phyloP scores from a whole-genome alignment of 2,113 vertebrate genomes.

The Oplegnathus fasciatus region DNA sequence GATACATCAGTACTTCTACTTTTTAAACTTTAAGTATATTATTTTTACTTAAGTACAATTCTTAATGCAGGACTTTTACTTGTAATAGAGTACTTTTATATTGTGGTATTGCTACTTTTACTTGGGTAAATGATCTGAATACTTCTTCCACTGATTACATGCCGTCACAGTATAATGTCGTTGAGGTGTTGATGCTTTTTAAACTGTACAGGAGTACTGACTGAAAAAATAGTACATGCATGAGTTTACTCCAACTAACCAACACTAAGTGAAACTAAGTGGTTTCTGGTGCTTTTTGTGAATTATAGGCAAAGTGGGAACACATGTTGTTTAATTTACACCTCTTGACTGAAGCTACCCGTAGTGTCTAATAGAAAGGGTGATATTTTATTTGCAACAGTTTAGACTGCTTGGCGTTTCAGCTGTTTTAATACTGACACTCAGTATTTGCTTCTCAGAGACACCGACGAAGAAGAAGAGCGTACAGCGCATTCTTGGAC shows the following conservation, averaged over 20 bases:
- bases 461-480: slow-evolving; percentile 59
- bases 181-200: background rate
- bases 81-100: background rate
- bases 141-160: background rate
- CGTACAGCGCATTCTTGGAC: slow-evolving; percentile 77
- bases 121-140: too few species aligned
- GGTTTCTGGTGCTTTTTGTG: background rate
- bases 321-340: background rate
- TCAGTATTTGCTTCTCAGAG: slow-evolving; percentile 68
- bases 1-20: background rate
- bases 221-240: background rate
- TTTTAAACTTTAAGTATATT: too few species aligned
- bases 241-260: background rate
- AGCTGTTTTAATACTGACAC: background rate
- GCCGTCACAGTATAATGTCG: background rate
- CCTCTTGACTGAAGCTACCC: background rate
- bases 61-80: background rate
- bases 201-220: background rate
- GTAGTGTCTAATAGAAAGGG: background rate
- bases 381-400: background rate
- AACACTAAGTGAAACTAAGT: too few species aligned
- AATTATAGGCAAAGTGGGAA: background rate
- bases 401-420: background rate
- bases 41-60: too few species aligned
- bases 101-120: too few species aligned